phyloP scores from a whole-genome alignment of 2,113 vertebrate species.

The Carettochelys insculpta region DNA sequence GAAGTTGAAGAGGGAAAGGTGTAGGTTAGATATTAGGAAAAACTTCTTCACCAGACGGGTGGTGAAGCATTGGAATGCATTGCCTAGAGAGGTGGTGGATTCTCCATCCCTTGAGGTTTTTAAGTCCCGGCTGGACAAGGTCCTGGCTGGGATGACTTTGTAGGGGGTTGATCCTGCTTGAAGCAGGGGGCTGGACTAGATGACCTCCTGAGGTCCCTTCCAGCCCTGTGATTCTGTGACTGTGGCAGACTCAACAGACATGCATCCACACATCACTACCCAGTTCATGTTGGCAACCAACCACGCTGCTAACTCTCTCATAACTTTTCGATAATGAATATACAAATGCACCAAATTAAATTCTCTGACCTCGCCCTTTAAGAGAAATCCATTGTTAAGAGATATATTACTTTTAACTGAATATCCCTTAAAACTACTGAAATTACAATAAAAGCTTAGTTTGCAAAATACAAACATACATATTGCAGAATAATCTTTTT shows the following conservation, averaged over 20 bases:
- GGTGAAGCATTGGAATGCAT: no score
- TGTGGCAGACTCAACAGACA: neutral
- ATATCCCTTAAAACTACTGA: neutral
- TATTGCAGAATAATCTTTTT: fast-evolving
- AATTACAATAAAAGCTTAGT: neutral
- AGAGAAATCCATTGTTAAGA: neutral
- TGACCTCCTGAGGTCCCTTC: no score
- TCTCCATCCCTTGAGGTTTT: no score
- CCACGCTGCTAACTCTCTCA: neutral
- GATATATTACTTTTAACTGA: neutral
- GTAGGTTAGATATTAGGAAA: no score
- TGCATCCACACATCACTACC: neutral
- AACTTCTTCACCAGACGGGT: no score
- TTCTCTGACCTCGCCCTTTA: neutral
- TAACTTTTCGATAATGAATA: neutral
- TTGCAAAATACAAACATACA: neutral
- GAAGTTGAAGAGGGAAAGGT: no score
- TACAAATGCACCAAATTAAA: neutral
- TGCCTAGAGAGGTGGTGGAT: no score
- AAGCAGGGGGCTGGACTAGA: no score
- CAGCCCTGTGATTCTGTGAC: no score
- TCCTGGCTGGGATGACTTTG: no score
- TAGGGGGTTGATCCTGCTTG: no score
- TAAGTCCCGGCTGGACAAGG: no score
- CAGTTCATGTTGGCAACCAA: neutral